phyloP scores from a whole-genome alignment of 2,797 vertebrate genomes.

The Apodemus agrarius region DNA sequence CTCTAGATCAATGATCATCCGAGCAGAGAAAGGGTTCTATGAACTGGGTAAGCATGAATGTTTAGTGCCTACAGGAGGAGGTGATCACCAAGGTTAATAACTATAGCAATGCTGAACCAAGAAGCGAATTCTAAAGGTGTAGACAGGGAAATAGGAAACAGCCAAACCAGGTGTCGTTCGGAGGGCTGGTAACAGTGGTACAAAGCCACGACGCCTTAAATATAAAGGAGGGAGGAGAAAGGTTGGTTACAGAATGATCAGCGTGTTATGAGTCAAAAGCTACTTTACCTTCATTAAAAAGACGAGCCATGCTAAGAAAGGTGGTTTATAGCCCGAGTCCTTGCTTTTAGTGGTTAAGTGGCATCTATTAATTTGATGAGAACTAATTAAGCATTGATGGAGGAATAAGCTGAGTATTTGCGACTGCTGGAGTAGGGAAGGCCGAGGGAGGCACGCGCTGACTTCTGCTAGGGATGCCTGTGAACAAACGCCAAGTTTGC shows the following conservation, averaged over 20 bases:
- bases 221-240: not conserved
- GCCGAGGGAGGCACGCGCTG: not conserved
- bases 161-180: not conserved
- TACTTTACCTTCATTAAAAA: not conserved
- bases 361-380: not conserved
- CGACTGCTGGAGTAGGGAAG: not conserved
- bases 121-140: not conserved
- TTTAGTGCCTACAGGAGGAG: not conserved
- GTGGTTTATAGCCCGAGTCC: not conserved
- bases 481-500: not conserved
- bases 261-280: not conserved
- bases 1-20: not conserved
- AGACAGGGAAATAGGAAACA: not conserved
- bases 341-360: not conserved
- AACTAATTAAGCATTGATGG: not conserved
- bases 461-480: not conserved
- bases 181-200: no score
- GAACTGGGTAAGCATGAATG: no score
- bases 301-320: not conserved
- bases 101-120: not conserved
- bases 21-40: not conserved
- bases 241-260: not conserved
- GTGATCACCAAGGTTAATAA: no score
- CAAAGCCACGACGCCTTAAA: no score
- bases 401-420: not conserved